Percentiles rank a stretch among this genome's conserved stretches.
Evolutionary conservation across 1,140 invertebrate genomes (phyloP).

Genomic region (Gerris buenoi): DNA sequence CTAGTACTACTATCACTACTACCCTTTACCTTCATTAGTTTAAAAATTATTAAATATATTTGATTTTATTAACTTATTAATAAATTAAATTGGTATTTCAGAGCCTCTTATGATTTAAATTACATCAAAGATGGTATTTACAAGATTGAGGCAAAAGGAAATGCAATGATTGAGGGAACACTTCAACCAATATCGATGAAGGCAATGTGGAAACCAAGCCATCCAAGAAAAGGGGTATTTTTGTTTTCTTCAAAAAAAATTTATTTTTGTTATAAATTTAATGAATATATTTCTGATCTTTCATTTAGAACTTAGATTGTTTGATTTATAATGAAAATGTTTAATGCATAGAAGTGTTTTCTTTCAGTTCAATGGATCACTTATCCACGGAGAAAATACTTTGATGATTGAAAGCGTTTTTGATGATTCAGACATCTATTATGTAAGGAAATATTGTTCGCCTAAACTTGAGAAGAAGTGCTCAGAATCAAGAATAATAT

Average conservation of each 20-base stretch:
- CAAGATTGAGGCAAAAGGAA: background rate
- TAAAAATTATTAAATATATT: no score
- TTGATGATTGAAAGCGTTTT: background rate
- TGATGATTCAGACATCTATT: background rate
- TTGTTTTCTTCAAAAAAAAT: no score
- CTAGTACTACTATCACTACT: no score
- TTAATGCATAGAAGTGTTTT: no score
- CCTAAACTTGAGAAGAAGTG: background rate
- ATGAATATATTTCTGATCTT: no score
- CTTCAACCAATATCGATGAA: background rate
- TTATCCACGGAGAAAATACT: background rate
- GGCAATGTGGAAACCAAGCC: background rate
- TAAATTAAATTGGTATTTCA: no score
- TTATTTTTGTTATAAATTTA: no score
- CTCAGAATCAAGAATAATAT: background rate
- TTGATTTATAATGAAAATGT: no score
- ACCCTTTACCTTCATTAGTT: no score
- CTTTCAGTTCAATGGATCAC: background rate
- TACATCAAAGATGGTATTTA: background rate
- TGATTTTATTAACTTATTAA: no score
- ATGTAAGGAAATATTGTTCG: background rate
- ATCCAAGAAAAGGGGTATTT: background rate
- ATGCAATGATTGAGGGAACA: background rate
- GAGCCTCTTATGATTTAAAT: background rate
- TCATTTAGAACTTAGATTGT: no score